Conservation (phyloP, 1,140 invertebrate genomes). For the Magallana ariakensis region DNA sequence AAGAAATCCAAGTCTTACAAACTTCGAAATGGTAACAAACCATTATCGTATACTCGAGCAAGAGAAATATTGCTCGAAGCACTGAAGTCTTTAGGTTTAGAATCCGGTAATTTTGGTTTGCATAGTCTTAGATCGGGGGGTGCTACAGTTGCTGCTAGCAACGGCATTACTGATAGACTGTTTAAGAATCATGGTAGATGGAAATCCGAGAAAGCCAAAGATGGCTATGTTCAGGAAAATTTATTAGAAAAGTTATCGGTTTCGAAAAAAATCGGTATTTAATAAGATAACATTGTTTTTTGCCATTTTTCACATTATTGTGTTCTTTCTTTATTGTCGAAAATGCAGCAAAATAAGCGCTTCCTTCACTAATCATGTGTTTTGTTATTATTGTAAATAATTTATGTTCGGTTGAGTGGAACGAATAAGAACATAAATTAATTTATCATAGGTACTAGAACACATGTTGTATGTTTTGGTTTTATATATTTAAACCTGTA, state of each 20-base stretch:
- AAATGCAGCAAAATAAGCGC: not conserved
- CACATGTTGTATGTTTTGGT: too few relatives aligned
- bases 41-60: slow-evolving; percentile 53
- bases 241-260: slow-evolving; percentile 44
- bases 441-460: too few relatives aligned
- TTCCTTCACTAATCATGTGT: not conserved
- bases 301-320: not conserved
- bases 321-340: slow-evolving; percentile 38
- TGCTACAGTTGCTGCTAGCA: not conserved
- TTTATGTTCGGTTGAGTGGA: slow-evolving; percentile 24
- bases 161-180: too few relatives aligned
- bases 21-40: slow-evolving; percentile 36
- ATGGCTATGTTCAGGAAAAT: slow-evolving; percentile 51
- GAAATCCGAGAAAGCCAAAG: slow-evolving; percentile 46
- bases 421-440: too few relatives aligned
- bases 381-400: not conserved
- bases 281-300: not conserved
- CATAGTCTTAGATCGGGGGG: slow-evolving; percentile 45
- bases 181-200: too few relatives aligned
- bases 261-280: slow-evolving; percentile 46
- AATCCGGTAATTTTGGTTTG: slow-evolving; percentile 42
- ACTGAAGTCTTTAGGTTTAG: slow-evolving; percentile 40
- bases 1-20: slow-evolving; percentile 46
- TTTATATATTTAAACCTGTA: too few relatives aligned
- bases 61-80: slow-evolving; percentile 39